These are phyloP conservation scores for Thinocorus orbignyianus DNA, from an alignment of 2,113 vertebrate genomes.

Conservation along the genomic window DNA sequence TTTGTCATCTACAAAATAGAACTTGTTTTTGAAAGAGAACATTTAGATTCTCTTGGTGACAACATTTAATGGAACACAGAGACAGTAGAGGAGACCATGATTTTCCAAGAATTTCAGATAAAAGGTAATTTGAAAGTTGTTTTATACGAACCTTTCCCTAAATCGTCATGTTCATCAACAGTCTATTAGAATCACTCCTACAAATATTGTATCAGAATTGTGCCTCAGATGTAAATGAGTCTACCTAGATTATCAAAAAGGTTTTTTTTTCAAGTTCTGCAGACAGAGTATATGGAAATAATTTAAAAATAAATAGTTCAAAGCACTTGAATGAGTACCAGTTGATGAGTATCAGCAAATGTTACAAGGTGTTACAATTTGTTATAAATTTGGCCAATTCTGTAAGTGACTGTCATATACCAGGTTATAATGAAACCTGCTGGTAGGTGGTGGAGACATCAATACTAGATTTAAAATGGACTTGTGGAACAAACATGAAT, in stretches of 20 bases:
- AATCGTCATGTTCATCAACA: not conserved
- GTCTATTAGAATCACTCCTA: not conserved
- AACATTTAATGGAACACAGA: not conserved
- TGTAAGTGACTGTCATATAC: not conserved
- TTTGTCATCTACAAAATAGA: not conserved
- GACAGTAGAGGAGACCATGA: not conserved
- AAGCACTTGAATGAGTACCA: not conserved
- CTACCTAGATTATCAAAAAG: not conserved
- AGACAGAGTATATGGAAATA: not conserved
- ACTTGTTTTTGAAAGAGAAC: not conserved
- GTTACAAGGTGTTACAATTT: not conserved
- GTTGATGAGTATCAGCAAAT: not conserved
- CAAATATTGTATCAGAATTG: not conserved
- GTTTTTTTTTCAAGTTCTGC: not conserved
- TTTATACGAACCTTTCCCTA: not conserved
- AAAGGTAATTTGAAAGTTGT: not conserved
- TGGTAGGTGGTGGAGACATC: not conserved
- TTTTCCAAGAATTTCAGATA: not conserved
- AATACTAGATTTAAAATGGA: not conserved
- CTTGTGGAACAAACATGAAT: not conserved
- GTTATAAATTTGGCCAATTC: not conserved
- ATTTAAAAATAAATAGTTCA: not conserved
- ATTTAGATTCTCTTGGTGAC: rapidly evolving
- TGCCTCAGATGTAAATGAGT: not conserved
- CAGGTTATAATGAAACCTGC: not conserved